These are phyloP conservation scores for Agrochola lychnidis DNA, from an alignment of 2,888 invertebrate species.

Conservation along the genomic window DNA sequence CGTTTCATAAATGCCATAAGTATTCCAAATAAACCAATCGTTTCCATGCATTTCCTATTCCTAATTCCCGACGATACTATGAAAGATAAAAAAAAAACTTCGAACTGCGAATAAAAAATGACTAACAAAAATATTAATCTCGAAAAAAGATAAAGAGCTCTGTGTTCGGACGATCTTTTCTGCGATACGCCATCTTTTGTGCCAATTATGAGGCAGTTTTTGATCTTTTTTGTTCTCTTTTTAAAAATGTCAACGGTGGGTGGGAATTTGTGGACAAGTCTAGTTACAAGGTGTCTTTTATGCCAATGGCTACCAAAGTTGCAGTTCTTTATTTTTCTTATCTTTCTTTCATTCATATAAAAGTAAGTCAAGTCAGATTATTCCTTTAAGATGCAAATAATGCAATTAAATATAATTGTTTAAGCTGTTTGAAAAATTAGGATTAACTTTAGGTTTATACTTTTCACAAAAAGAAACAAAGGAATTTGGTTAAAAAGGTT, in stretches of 20 bases:
- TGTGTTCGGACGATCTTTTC: conserved; percentile 81
- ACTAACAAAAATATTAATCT: conserved; percentile 85
- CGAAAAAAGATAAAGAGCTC: conserved; percentile 83
- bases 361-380: conserved; percentile 1
- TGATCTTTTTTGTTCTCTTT: conserved; percentile 74
- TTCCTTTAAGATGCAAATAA: conserved; percentile 36
- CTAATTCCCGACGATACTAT: conserved; percentile 76
- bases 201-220: conserved; percentile 87
- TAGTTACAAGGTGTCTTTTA: conserved; percentile 57
- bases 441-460: conserved; percentile 26
- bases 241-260: conserved; percentile 79
- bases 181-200: conserved; percentile 87
- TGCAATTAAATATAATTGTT: conserved; percentile 39
- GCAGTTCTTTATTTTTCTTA: conserved; percentile 9
- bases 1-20: neutral
- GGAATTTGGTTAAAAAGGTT: neutral
- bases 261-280: conserved; percentile 80
- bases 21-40: conserved; percentile 33
- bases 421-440: conserved; percentile 49
- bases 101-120: conserved; percentile 82
- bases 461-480: conserved; percentile 1
- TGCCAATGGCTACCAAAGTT: conserved; percentile 9
- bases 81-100: conserved; percentile 79
- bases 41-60: conserved; percentile 72
- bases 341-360: conserved; percentile 28